Conservation (phyloP, 2,797 vertebrate genomes). For the Champsocephalus gunnari region DNA sequence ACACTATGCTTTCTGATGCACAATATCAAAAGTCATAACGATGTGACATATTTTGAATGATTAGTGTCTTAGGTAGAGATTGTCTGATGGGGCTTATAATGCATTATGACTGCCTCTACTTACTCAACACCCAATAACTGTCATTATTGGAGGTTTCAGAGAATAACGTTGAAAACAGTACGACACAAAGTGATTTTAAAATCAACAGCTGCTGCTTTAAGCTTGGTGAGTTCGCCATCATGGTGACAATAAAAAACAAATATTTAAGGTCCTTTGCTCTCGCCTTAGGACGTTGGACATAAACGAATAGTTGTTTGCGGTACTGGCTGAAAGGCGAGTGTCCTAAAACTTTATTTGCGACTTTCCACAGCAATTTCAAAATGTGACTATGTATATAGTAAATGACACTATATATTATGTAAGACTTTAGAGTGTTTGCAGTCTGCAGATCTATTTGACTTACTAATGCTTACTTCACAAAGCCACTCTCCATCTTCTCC, state of each 20-base stretch:
- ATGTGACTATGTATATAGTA: background rate
- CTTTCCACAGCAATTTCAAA: background rate
- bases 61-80: too few relatives aligned
- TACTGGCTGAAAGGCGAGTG: background rate
- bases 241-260: background rate
- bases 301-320: background rate
- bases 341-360: background rate
- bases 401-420: background rate
- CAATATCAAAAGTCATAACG: too few relatives aligned
- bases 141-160: too few relatives aligned
- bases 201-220: background rate
- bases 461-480: conserved; percentile 40
- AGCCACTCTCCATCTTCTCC: conserved; percentile 33
- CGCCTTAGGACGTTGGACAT: background rate
- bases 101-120: too few relatives aligned
- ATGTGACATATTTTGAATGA: too few relatives aligned
- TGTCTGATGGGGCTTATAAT: too few relatives aligned
- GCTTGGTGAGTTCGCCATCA: background rate
- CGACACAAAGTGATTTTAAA: too few relatives aligned
- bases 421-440: conserved; percentile 2
- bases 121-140: too few relatives aligned
- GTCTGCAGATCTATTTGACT: background rate
- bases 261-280: background rate
- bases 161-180: too few relatives aligned
- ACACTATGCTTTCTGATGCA: too few relatives aligned